Evolutionary conservation across 2,113 vertebrate species (phyloP).

Genomic region (Otus sunia): DNA sequence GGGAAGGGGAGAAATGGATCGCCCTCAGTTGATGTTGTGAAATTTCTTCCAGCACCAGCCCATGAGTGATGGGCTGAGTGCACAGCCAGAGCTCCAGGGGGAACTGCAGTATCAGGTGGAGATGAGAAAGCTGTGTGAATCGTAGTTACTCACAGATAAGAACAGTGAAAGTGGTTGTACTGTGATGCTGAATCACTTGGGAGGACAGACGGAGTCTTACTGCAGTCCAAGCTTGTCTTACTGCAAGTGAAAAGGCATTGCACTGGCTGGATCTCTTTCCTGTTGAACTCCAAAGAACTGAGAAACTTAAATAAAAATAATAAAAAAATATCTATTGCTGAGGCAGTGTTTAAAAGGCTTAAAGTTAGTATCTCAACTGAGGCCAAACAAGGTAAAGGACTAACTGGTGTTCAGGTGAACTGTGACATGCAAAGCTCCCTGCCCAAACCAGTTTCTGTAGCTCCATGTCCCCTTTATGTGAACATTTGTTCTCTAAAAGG

Average conservation of each 20-base stretch:
- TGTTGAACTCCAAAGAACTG: not conserved
- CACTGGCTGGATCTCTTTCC: not conserved
- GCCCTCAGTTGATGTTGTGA: not conserved
- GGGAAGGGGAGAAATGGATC: not conserved
- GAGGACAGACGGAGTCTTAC: not conserved
- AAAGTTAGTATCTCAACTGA: not conserved
- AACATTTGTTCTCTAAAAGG: conserved; percentile 19
- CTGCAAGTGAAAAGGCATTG: not conserved
- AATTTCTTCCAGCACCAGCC: not conserved
- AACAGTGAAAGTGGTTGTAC: not conserved
- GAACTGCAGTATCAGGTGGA: not conserved
- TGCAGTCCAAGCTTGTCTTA: not conserved
- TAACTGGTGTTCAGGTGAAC: not conserved
- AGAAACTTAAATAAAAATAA: not conserved
- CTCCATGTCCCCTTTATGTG: conserved; percentile 2
- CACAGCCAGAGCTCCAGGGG: not conserved
- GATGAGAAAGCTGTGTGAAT: not conserved
- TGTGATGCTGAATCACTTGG: not conserved
- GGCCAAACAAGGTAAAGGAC: conserved; percentile 10
- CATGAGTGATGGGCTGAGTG: not conserved
- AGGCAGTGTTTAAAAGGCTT: not conserved
- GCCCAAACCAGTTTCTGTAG: conserved; percentile 43
- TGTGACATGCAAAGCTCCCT: conserved; percentile 18
- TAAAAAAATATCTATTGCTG: not conserved
- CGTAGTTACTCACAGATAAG: not conserved